Evolutionary conservation across 2,113 vertebrate genomes (phyloP).

Genomic region (Hippoglossus stenolepis): DNA sequence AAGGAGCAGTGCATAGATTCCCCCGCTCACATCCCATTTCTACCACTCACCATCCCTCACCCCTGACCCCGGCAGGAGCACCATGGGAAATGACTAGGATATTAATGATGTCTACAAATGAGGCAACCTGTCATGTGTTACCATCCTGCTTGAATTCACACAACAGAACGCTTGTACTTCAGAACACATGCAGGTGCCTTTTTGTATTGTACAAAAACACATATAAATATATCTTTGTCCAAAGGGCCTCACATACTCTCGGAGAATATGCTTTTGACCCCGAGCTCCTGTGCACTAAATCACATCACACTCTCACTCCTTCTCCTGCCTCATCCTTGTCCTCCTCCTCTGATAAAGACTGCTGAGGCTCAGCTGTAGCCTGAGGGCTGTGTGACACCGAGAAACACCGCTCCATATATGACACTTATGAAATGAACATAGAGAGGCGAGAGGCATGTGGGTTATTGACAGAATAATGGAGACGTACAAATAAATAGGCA

Average conservation of each 20-base stretch:
- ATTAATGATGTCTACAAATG: conserved; percentile 63
- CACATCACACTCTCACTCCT: conserved; percentile 20
- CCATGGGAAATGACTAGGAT: conserved; percentile 46
- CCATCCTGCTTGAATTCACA: neutral
- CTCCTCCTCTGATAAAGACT: conserved; percentile 37
- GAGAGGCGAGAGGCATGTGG: conserved; percentile 6
- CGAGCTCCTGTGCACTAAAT: conserved; percentile 24
- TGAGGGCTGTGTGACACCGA: conserved; percentile 53
- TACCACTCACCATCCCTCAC: conserved; percentile 38
- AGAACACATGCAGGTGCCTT: neutral
- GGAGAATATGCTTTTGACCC: conserved; percentile 38
- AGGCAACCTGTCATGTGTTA: conserved; percentile 19
- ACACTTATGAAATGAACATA: conserved; percentile 50
- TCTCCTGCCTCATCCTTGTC: conserved; percentile 9
- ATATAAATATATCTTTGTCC: neutral
- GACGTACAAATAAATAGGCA: conserved; percentile 31
- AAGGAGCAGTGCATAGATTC: conserved; percentile 54
- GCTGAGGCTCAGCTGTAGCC: conserved; percentile 42
- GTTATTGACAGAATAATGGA: conserved; percentile 49
- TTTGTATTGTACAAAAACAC: neutral
- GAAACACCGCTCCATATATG: conserved; percentile 34
- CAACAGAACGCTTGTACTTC: too few species aligned
- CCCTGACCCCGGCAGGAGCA: conserved; percentile 48
- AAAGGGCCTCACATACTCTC: neutral
- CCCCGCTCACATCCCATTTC: neutral